Evolutionary conservation across 2,113 vertebrate species (phyloP).

Genomic region (Ceyx cyanopectus): DNA sequence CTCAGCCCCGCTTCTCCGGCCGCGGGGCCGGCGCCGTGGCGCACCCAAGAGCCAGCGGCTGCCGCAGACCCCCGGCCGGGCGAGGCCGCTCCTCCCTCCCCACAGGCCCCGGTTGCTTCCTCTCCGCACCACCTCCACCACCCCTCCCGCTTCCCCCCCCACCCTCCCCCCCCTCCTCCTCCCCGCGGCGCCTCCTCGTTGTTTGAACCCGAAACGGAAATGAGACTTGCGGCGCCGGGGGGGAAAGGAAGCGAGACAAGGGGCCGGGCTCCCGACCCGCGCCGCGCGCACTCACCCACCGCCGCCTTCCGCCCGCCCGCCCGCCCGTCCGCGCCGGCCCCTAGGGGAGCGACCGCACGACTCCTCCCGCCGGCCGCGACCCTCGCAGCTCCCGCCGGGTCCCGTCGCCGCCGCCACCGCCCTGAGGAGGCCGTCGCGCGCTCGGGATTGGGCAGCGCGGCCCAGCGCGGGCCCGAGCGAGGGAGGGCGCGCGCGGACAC

Average conservation of each 20-base stretch:
- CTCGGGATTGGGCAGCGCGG: neutral
- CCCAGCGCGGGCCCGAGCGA: conserved; percentile 30
- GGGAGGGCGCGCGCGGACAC: conserved; percentile 40
- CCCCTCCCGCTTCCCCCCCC: neutral
- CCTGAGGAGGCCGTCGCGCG: neutral
- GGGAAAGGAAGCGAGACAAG: too few relatives aligned
- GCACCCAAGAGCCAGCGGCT: neutral
- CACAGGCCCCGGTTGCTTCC: neutral
- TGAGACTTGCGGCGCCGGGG: too few relatives aligned
- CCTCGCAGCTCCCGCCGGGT: neutral
- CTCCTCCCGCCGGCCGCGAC: neutral
- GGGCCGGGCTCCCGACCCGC: conserved; percentile 75
- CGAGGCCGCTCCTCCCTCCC: neutral
- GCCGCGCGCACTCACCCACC: neutral
- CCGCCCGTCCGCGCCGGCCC: neutral
- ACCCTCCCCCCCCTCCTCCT: neutral
- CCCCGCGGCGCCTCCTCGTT: too few relatives aligned
- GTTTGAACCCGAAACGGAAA: too few relatives aligned
- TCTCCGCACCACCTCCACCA: neutral
- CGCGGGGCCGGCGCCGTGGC: neutral
- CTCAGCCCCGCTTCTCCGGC: neutral
- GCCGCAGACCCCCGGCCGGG: neutral
- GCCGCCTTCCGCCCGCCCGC: neutral
- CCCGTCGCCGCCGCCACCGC: neutral
- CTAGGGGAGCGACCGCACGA: neutral